A percentile compares a stretch with the other conserved stretches of the same genome.
These are phyloP conservation scores for Deladenus siricidicola DNA, from an alignment of 2,888 invertebrate species.

Conservation along the genomic window DNA sequence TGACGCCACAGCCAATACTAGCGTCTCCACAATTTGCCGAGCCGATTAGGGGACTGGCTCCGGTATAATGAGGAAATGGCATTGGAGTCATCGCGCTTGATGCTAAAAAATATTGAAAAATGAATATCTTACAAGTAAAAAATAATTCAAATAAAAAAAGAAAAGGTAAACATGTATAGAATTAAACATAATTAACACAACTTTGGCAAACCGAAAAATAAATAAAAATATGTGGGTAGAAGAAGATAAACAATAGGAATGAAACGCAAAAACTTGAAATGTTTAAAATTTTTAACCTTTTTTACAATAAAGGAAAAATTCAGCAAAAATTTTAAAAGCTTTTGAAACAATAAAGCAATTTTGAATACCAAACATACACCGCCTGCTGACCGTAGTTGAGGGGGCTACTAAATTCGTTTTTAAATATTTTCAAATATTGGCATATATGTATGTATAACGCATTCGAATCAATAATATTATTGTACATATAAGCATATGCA, in stretches of 20 bases:
- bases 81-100: neutral
- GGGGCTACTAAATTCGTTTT: slow-evolving; percentile 31
- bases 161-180: neutral
- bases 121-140: neutral
- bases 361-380: slow-evolving; percentile 38
- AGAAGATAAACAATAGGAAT: neutral
- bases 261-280: neutral
- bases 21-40: too few species aligned
- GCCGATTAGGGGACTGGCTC: too few species aligned
- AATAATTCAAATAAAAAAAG: neutral
- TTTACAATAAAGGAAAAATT: neutral
- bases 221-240: too few species aligned
- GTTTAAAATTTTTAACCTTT: neutral
- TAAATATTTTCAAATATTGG: neutral
- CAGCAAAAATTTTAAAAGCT: neutral
- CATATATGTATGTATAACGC: too few species aligned
- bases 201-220: too few species aligned
- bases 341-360: neutral
- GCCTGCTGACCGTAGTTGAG: slow-evolving; percentile 43
- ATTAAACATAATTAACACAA: too few species aligned
- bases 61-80: neutral
- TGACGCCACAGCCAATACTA: too few species aligned
- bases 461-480: too few species aligned
- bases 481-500: slow-evolving; percentile 6
- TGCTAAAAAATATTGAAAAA: neutral